These are phyloP conservation scores for Lateolabrax maculatus DNA, from an alignment of 2,797 vertebrate species.

Conservation along the genomic window DNA sequence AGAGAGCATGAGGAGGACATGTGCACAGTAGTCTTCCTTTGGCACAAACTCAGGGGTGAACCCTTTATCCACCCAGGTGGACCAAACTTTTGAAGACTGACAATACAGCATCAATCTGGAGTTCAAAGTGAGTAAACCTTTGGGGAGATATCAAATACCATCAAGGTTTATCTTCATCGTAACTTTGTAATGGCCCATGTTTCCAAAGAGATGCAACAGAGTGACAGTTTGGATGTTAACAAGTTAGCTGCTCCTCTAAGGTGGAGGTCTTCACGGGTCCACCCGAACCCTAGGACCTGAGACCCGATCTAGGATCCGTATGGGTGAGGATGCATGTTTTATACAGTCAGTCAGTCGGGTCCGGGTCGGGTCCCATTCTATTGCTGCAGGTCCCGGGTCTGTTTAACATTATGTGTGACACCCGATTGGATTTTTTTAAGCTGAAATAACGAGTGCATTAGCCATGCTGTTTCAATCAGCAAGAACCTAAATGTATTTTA, in stretches of 20 bases:
- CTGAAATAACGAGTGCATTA: too few relatives aligned
- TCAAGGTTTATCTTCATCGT: neutral
- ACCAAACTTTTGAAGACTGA: constrained; percentile 30
- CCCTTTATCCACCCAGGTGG: constrained; percentile 23
- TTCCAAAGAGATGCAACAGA: neutral
- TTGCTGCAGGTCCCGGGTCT: too few relatives aligned
- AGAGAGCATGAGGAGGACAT: constrained; percentile 39
- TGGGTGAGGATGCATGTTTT: too few relatives aligned
- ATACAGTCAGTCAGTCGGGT: too few relatives aligned
- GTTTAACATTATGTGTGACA: too few relatives aligned
- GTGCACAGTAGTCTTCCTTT: constrained; percentile 48
- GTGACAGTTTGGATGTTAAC: constrained; percentile 7
- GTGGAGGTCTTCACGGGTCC: too few relatives aligned
- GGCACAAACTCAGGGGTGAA: constrained; percentile 25
- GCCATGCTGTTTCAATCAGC: too few relatives aligned
- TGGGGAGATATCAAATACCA: constrained; percentile 41
- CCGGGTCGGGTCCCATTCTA: too few relatives aligned
- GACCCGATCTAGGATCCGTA: too few relatives aligned
- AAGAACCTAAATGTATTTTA: too few relatives aligned
- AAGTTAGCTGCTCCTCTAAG: neutral
- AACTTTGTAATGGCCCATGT: constrained; percentile 5
- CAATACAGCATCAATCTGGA: constrained; percentile 30
- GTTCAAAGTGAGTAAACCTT: constrained; percentile 33
- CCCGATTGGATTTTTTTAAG: too few relatives aligned
- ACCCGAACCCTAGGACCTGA: too few relatives aligned